Evolutionary conservation across 2,888 invertebrate species (phyloP), one percentile per base, ranked within the genome.

Genomic region (Gasteruption jaculator): DNA sequence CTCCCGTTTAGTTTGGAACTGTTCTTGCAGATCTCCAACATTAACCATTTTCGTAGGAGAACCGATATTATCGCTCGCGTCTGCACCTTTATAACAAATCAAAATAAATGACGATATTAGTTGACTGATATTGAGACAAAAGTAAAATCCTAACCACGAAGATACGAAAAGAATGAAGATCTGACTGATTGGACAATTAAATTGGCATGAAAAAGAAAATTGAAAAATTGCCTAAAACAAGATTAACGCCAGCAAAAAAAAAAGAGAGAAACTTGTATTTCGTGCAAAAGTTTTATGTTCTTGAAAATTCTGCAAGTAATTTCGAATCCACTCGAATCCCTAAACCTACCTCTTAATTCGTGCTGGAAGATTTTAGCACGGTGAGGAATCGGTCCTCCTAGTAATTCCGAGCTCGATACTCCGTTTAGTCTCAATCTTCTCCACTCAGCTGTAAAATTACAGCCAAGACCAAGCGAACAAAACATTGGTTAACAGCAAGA

Each of bases 21-120:
- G 71, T 44, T 71, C 70, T 8, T 69, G 61, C n/a, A 72, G 57
- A 36, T 72, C 72, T 11, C 60, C 63, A 29, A 65, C 54, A 36
- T 58, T 67, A 33, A 61, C 56, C 55, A 69, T 64, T 54, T 65
- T 72, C 18, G 66, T 64, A 7, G 72, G 72, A 5, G 78, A 76
- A 7, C 80, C 80, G 38, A 80, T 78, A 55, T 79, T 79, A 44
- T 73, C 71, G 47, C 70, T 72, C 0, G 79, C 77, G 61, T 78
- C 77, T 35, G 71, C 70, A 29, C 70, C 73, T 73, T 44, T 40
- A 63, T 54, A 14, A 35, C n/a, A n/a, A n/a, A n/a, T n/a, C n/a
- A n/a, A n/a, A n/a, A n/a, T n/a, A n/a, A n/a, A n/a, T n/a, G n/a
- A n/a, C n/a, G n/a, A n/a, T n/a, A n/a, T n/a, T n/a, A n/a, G n/a